These are phyloP conservation scores for Brachyalestes nurse DNA, from an alignment of 2,797 vertebrate species.

Conservation along the genomic window DNA sequence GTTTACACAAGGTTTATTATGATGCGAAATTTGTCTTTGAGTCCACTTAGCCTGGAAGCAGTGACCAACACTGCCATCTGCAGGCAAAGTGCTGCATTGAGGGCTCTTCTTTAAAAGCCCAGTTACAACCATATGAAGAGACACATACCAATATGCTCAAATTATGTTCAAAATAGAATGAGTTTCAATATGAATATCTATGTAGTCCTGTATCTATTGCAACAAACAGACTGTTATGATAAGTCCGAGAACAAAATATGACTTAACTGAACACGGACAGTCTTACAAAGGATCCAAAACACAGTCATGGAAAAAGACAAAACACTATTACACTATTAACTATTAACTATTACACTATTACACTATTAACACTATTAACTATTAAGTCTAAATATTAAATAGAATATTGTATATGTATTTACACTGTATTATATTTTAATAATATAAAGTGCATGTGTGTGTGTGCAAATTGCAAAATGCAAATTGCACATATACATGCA, in stretches of 20 bases:
- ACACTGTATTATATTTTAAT: too few species aligned
- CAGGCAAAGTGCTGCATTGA: conserved; percentile 51
- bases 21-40: conserved; percentile 54
- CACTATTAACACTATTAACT: too few species aligned
- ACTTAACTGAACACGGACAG: too few species aligned
- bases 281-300: too few species aligned
- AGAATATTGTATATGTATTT: too few species aligned
- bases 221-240: not conserved
- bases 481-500: too few species aligned
- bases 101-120: not conserved
- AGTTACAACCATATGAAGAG: not conserved
- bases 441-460: too few species aligned
- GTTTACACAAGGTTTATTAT: conserved; percentile 55
- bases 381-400: too few species aligned
- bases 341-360: too few species aligned
- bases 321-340: too few species aligned
- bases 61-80: conserved; percentile 70
- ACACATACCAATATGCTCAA: not conserved
- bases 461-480: too few species aligned
- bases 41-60: conserved; percentile 44
- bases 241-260: not conserved
- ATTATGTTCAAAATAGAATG: not conserved
- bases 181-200: not conserved
- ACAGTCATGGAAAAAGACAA: too few species aligned
- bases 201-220: not conserved